Evolutionary conservation across 2,113 vertebrate genomes (phyloP).

Genomic region (Tilapia sparmanii): DNA sequence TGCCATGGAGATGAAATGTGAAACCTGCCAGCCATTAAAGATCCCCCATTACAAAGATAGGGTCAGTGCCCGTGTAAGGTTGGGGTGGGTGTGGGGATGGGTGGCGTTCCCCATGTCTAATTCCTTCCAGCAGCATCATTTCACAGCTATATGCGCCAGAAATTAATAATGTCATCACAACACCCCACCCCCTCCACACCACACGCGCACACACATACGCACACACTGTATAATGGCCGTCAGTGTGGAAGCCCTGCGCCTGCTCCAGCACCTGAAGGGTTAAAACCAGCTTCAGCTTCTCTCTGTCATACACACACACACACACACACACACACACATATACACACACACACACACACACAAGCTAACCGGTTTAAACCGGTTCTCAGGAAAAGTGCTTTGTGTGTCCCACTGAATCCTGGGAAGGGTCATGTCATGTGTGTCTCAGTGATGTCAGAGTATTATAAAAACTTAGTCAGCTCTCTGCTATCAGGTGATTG

Average conservation of each 20-base stretch:
- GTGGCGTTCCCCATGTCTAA: background rate
- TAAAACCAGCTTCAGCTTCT: slow-evolving; percentile 80
- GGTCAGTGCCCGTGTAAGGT: slow-evolving; percentile 26
- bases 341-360: slow-evolving; percentile 41
- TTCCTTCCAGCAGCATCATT: slow-evolving; percentile 12
- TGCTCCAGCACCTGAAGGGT: slow-evolving; percentile 72
- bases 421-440: slow-evolving; percentile 98
- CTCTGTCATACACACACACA: slow-evolving; percentile 26
- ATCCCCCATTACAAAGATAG: slow-evolving; percentile 44
- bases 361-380: slow-evolving; percentile 83
- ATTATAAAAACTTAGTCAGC: slow-evolving; percentile 78
- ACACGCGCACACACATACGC: background rate
- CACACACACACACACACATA: slow-evolving; percentile 5
- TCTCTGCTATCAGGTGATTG: slow-evolving; percentile 50
- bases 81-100: background rate
- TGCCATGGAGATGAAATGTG: slow-evolving; percentile 62
- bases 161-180: background rate
- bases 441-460: slow-evolving; percentile 86
- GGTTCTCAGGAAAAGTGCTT: slow-evolving; percentile 94
- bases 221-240: slow-evolving; percentile 32
- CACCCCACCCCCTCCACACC: background rate
- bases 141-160: background rate
- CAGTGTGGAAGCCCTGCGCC: slow-evolving; percentile 17
- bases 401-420: slow-evolving; percentile 91
- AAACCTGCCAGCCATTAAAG: slow-evolving; percentile 60